phyloP scores from a whole-genome alignment of 2,888 invertebrate genomes.

The Parthenolecanium corni region DNA sequence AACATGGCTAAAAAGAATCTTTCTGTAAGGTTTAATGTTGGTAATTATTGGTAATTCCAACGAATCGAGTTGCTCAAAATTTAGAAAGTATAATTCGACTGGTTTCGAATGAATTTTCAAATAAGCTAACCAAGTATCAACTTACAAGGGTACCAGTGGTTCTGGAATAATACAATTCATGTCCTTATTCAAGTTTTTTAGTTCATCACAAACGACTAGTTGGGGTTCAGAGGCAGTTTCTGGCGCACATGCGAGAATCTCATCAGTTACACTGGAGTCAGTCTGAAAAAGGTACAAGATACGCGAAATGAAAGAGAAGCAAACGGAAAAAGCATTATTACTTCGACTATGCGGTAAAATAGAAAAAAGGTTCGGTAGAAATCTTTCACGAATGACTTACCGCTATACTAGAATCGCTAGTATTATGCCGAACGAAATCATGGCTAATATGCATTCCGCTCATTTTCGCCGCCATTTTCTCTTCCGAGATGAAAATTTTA shows the following conservation, averaged over 20 bases:
- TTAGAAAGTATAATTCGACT: too few species aligned
- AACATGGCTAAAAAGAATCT: too few species aligned
- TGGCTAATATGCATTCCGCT: slow-evolving; percentile 57
- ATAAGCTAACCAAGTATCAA: too few species aligned
- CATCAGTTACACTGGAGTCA: not conserved
- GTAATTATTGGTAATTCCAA: too few species aligned
- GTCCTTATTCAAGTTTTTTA: slow-evolving; percentile 13
- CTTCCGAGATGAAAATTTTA: slow-evolving; percentile 70
- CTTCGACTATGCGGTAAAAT: too few species aligned
- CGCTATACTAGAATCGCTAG: not conserved
- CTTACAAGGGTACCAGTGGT: slow-evolving; percentile 17
- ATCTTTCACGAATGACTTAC: not conserved
- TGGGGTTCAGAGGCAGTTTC: not conserved
- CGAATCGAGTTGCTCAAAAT: too few species aligned
- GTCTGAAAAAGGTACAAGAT: not conserved
- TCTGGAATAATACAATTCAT: slow-evolving; percentile 13
- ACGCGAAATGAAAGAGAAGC: too few species aligned
- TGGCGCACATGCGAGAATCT: not conserved
- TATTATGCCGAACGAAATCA: slow-evolving; percentile 33
- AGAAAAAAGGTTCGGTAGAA: not conserved
- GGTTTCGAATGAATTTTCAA: too few species aligned
- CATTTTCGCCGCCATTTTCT: slow-evolving; percentile 70
- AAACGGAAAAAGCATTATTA: too few species aligned
- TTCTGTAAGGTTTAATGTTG: too few species aligned
- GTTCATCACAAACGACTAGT: slow-evolving; percentile 16